These are phyloP conservation scores for Panagrolaimus sp. DNA, from an alignment of 1,140 invertebrate species.

Conservation along the genomic window DNA sequence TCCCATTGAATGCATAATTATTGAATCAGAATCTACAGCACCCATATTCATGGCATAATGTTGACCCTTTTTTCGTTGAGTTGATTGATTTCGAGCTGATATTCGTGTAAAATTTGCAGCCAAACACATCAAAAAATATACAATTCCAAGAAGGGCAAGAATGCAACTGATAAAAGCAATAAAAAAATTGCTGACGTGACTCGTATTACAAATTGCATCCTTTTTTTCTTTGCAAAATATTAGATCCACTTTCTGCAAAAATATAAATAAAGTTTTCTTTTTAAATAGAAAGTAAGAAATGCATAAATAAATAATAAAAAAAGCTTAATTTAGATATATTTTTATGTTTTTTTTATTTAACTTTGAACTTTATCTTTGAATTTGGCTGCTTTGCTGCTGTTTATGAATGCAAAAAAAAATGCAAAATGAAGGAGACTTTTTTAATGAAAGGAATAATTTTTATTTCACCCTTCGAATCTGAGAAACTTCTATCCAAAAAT, in stretches of 20 bases:
- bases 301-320: too few species aligned
- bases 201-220: slow-evolving; percentile 1
- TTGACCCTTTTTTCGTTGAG: background rate
- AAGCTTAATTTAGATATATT: too few species aligned
- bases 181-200: background rate
- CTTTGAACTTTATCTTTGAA: too few species aligned
- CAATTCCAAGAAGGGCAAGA: background rate
- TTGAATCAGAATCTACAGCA: background rate
- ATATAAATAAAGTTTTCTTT: too few species aligned
- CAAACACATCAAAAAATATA: slow-evolving; percentile 1
- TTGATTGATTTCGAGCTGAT: background rate
- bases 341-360: too few species aligned
- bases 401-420: too few species aligned
- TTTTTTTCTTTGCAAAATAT: slow-evolving; percentile 15
- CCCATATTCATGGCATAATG: slow-evolving; percentile 14
- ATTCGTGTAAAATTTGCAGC: background rate
- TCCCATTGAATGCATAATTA: background rate
- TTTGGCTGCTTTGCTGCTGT: too few species aligned
- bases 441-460: too few species aligned
- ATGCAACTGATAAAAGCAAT: background rate
- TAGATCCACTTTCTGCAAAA: slow-evolving; percentile 9
- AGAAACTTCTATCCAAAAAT: too few species aligned
- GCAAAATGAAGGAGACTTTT: too few species aligned
- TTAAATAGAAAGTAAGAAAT: too few species aligned
- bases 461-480: too few species aligned